Evolutionary conservation across 2,797 vertebrate genomes (phyloP), one percentile per base, ranked within the genome.

Genomic region (Cichlasoma orientale): DNA sequence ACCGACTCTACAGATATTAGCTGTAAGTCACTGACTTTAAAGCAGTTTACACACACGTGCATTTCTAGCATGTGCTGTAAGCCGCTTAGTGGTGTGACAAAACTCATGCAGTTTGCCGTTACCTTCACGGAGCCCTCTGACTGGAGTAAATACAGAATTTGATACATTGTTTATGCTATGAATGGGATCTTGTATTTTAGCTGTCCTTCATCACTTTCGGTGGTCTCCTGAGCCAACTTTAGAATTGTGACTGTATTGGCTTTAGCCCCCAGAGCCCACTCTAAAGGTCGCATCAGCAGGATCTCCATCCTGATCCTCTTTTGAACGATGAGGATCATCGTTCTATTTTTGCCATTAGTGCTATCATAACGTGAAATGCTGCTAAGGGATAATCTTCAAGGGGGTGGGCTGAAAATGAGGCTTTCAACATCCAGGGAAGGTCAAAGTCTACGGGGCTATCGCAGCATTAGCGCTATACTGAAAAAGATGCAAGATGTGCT

Each of bases 221-320:
- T 57, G 57, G 54, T 78, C 79, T 88, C 86, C 52, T 47, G 57
- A 74, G 72, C 54, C 72, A 25, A 55, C 54, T 52, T 23, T 25
- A 52, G 72, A 82, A 71, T 59, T 74, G 70, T 79, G 66, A 77
- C 58, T 68, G 76, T 76, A 55, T 80, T 81, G 80, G 84, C 72
- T 79, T 86, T 56, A 44, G 76, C 44, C 79, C 63, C 54, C 16
- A 53, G 83, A 58, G 82, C 23, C 77, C 77, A 63, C 78, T 90
- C 79, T 14, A 77, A 83, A 90, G 88, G 90, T 92, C 79, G 63
- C 25, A 86, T 69, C 78, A 85, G 75, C 72, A 80, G 38, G 76
- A 92, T 88, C 87, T 87, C 81, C 82, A 74, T 79, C 72, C 79
- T 91, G 88, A 92, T 93, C 90, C 89, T 85, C 90, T 93, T 90